Base-by-base conservation (phyloP, 2,888 invertebrate species). In the Eulithis testata region DNA sequence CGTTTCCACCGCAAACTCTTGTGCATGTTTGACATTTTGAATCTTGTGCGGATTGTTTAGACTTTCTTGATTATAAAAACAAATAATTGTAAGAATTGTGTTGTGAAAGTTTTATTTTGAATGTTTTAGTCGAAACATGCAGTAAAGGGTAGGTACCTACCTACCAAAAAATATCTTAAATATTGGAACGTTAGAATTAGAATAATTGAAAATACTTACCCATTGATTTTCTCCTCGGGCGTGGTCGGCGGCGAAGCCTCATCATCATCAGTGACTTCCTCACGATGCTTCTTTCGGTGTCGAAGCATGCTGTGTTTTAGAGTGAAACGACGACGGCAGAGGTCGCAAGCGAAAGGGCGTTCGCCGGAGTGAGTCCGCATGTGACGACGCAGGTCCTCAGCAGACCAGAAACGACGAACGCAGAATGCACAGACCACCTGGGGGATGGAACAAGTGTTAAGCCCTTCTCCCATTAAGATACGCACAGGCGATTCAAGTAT, bases 331-430 rank as follows among this genome's bases (percentile, higher is more conserved):
- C 98, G 94, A 45, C 96, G 91, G 86, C 98, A 98, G 51, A 98
- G 95, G 85, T 98, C 97, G 83, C 98, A 98, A 66, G 97, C 97
- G 85, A 98, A 98, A 0, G 98, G 98, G 1, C 98, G 92, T 82
- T 98, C 98, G 0, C 98, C 98, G 0, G 97, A 97, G 85, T 99
- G 98, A 0, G 98, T 98, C 21, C 98, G 94, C 97, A 98, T 98
- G 87, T 99, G 99, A 0, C 98, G 95, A 0, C 98, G 94, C 5
- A 98, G 92, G 86, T 99, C 98, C 84, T 98, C 98, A 0, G 98
- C 97, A 0, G 98, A 98, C 98, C 98, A 98, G 91, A 98, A 98
- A 54, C 98, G 95, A 68, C 98, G 96, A 83, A 98, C 94, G 86
- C 98, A 99, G 82, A 98, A 97, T 0, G 98, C 98, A 85, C 98